A percentile compares a stretch with the other conserved stretches of the same genome.
Evolutionary conservation across 2,113 vertebrate species (phyloP).

Genomic region (Hipposideros armiger): DNA sequence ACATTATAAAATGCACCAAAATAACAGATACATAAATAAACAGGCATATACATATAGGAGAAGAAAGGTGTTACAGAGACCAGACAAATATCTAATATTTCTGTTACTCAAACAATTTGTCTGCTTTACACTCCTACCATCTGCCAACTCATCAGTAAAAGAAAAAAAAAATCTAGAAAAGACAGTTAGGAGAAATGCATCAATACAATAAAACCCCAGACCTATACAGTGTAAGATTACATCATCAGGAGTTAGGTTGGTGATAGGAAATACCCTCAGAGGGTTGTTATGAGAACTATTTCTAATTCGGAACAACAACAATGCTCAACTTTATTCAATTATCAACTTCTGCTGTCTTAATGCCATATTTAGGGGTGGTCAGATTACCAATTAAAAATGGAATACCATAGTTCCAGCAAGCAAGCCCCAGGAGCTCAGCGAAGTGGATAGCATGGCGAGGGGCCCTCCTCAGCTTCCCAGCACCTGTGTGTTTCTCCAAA

Average conservation of each 20-base stretch:
- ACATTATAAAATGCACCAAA: background rate
- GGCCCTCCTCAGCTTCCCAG: background rate
- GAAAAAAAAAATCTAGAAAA: constrained; percentile 1
- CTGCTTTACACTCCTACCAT: background rate
- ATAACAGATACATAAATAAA: background rate
- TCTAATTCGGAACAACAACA: constrained; percentile 49
- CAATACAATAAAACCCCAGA: background rate
- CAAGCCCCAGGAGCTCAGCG: background rate
- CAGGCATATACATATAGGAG: background rate
- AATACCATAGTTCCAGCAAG: background rate
- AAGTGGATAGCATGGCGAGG: background rate
- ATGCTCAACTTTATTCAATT: constrained; percentile 36
- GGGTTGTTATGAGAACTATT: constrained; percentile 16
- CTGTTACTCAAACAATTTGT: background rate
- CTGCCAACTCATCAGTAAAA: background rate
- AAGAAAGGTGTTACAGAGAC: background rate
- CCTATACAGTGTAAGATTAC: background rate
- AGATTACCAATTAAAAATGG: constrained; percentile 65
- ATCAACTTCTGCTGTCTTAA: constrained; percentile 48
- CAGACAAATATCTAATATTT: background rate
- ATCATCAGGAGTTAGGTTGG: background rate
- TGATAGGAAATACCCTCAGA: constrained; percentile 38
- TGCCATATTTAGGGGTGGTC: constrained; percentile 2
- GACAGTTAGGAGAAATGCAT: background rate
- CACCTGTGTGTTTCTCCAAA: constrained; percentile 4